These are phyloP conservation scores for Nyctibius bracteatus DNA, from an alignment of 2,113 vertebrate genomes.

Conservation along the genomic window DNA sequence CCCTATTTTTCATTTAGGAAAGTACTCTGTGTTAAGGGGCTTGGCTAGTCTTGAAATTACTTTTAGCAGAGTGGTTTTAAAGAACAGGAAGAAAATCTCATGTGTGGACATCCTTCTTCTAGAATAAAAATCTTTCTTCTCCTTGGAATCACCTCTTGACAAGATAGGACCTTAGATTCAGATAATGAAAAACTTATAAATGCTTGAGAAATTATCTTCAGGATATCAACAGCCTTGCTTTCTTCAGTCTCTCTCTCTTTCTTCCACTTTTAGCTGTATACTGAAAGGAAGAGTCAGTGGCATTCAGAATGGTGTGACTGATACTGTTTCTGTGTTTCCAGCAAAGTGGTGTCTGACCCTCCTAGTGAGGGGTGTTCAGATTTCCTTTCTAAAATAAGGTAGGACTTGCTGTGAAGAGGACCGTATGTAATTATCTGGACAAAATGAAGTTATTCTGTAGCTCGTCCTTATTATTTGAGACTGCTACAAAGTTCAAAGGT, in stretches of 20 bases:
- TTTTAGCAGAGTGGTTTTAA: neutral
- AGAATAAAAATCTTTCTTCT: neutral
- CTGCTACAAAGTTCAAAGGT: neutral
- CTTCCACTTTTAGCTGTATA: neutral
- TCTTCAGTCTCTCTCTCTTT: neutral
- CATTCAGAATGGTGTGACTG: neutral
- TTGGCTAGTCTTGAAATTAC: neutral
- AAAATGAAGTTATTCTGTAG: neutral
- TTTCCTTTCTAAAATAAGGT: neutral
- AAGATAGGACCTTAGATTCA: neutral
- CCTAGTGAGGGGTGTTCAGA: neutral
- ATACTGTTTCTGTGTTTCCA: neutral
- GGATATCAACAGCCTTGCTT: neutral
- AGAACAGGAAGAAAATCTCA: neutral
- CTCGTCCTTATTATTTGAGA: neutral
- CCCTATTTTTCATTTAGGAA: neutral
- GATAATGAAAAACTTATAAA: neutral
- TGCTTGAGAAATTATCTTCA: neutral
- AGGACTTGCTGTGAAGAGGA: neutral
- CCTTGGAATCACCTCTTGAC: neutral
- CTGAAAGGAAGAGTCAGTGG: neutral
- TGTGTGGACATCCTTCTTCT: neutral
- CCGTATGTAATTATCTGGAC: neutral
- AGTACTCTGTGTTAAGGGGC: neutral
- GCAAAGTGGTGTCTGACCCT: neutral